Evolutionary conservation across 2,797 vertebrate species (phyloP).

Genomic region (Corythornis leucogaster): DNA sequence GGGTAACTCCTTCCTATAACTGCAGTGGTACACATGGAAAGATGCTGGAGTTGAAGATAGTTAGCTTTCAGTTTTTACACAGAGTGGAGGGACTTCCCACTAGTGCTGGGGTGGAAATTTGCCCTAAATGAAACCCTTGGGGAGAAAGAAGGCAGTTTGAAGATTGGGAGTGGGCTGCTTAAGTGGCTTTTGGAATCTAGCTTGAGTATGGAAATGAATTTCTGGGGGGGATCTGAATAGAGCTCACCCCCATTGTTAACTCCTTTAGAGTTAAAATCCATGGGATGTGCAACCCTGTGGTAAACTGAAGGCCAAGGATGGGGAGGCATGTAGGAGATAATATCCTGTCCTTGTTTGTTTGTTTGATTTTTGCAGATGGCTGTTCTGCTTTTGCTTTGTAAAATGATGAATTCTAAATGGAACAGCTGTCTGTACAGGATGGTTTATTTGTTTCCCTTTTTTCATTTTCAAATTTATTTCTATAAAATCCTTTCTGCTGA

Average conservation of each 20-base stretch:
- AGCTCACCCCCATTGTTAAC: neutral
- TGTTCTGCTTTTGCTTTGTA: slow-evolving; percentile 57
- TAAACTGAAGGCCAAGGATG: neutral
- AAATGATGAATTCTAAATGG: slow-evolving; percentile 62
- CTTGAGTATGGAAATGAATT: neutral
- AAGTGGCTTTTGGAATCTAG: neutral
- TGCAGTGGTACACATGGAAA: neutral
- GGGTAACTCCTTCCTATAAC: neutral
- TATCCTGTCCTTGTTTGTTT: slow-evolving; percentile 13
- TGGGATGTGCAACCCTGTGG: neutral
- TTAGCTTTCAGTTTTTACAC: neutral
- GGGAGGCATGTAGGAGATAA: neutral
- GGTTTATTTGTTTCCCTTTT: slow-evolving; percentile 62
- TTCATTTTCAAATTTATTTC: slow-evolving; percentile 45
- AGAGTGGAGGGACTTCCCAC: neutral
- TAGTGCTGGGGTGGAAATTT: neutral
- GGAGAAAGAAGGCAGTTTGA: neutral
- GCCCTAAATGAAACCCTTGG: neutral
- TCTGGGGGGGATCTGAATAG: neutral
- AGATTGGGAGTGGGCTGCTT: neutral
- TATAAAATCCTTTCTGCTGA: slow-evolving; percentile 44
- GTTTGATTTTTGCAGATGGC: slow-evolving; percentile 44
- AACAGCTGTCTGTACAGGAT: slow-evolving; percentile 66
- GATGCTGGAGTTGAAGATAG: neutral
- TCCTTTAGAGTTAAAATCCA: neutral